A percentile compares a stretch with the other conserved stretches of the same genome.
Conservation (phyloP, 2,797 vertebrate genomes). For the Amblyopsis hoosieri region DNA sequence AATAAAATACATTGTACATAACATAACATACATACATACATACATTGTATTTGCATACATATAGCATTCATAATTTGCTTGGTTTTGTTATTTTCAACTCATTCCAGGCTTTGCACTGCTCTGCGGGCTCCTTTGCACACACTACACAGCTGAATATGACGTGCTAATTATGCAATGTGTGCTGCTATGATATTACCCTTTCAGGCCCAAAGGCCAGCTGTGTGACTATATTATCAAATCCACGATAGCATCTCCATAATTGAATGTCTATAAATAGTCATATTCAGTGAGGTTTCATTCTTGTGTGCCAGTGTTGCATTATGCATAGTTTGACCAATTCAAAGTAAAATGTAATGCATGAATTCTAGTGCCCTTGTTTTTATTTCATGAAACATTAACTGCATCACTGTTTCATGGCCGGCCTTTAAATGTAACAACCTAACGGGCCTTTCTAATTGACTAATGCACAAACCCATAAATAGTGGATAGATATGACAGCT, state of each 20-base stretch:
- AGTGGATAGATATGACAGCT: background rate
- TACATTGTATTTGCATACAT: no score
- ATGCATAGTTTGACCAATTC: background rate
- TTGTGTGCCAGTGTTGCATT: background rate
- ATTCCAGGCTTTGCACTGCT: conserved; percentile 15
- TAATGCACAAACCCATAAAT: background rate
- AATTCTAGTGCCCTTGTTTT: no score
- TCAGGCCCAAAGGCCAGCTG: conserved; percentile 12
- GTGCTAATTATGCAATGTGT: conserved; percentile 26
- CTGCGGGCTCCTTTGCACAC: background rate
- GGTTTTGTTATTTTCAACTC: background rate
- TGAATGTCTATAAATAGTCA: conserved; percentile 3
- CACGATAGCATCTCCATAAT: background rate
- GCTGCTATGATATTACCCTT: conserved; percentile 37
- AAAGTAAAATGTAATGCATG: no score
- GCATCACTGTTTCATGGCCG: background rate
- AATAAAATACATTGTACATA: conserved; percentile 4
- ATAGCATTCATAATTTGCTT: background rate
- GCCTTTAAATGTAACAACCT: conserved; percentile 6
- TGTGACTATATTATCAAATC: background rate
- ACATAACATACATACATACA: no score
- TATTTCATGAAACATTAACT: background rate
- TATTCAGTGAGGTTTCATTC: conserved; percentile 1
- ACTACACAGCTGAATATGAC: conserved; percentile 47
- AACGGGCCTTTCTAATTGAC: conserved; percentile 9